phyloP scores from a whole-genome alignment of 2,888 invertebrate species.

The Cataglyphis rosenhaueri region DNA sequence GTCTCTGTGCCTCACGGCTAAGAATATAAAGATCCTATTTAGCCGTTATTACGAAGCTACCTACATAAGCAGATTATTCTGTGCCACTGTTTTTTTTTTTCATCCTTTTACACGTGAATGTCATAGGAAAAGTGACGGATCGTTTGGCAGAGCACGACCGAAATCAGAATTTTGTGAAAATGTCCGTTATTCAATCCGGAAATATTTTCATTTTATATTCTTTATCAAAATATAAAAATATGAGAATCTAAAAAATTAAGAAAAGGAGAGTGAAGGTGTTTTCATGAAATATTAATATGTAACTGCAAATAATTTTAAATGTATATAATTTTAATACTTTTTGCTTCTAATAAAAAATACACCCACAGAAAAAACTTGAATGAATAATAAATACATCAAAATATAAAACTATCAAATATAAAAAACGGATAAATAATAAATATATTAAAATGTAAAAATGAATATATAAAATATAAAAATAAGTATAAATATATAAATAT shows the following conservation, averaged over 20 bases:
- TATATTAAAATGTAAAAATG: too few species aligned
- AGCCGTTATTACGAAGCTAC: constrained; percentile 83
- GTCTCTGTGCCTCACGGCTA: constrained; percentile 81
- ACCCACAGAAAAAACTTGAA: background rate
- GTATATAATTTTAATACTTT: background rate
- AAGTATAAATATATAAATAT: too few species aligned
- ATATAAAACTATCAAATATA: too few species aligned
- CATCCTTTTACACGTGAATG: constrained; percentile 39
- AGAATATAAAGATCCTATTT: constrained; percentile 85
- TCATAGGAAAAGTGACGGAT: constrained; percentile 29
- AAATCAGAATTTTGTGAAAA: background rate
- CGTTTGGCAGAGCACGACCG: background rate
- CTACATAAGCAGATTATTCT: constrained; percentile 81
- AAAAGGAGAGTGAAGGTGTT: background rate
- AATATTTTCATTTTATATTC: background rate
- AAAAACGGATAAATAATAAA: too few species aligned
- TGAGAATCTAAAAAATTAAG: background rate
- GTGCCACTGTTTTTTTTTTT: constrained; percentile 80
- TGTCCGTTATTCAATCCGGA: background rate
- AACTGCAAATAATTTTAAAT: background rate
- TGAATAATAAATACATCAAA: too few species aligned
- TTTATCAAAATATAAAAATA: background rate
- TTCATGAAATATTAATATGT: background rate
- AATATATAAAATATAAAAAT: too few species aligned
- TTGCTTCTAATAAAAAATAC: background rate